A percentile compares a stretch with the other conserved stretches of the same genome.
Conservation (phyloP, 2,113 vertebrate genomes). For the Boulengerochromis microlepis region DNA sequence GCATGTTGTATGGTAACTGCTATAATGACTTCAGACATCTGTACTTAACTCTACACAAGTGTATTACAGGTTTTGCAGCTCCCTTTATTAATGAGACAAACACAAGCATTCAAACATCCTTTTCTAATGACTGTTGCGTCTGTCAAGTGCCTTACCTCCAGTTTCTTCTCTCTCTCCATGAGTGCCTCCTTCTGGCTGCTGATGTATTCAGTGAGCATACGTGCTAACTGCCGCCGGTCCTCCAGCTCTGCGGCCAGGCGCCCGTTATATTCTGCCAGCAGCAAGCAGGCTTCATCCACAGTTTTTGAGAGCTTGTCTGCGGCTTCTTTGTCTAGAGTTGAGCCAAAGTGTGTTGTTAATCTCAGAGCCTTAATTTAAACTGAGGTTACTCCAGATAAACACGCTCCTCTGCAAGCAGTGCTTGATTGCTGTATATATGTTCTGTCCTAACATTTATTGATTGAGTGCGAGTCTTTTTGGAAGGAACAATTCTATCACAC, state of each 20-base stretch:
- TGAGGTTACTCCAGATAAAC: neutral
- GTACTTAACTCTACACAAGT: neutral
- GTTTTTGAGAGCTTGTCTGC: conserved; percentile 95
- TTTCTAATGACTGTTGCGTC: neutral
- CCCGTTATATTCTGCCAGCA: conserved; percentile 96
- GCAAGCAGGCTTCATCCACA: conserved; percentile 93
- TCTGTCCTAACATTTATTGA: neutral
- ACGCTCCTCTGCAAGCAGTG: neutral
- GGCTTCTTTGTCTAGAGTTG: conserved; percentile 85
- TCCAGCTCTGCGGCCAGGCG: conserved; percentile 94
- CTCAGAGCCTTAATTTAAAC: neutral
- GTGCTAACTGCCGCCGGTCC: conserved; percentile 91
- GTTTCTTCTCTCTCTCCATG: conserved; percentile 90
- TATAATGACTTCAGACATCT: neutral
- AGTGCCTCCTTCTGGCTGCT: conserved; percentile 91
- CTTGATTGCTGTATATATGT: neutral
- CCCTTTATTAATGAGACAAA: neutral
- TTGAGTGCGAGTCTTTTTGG: accelerated
- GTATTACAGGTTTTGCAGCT: accelerated
- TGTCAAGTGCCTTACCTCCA: conserved; percentile 76
- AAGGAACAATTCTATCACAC: neutral
- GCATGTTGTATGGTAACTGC: neutral
- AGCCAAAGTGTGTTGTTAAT: neutral
- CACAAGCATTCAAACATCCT: neutral
- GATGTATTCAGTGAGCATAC: conserved; percentile 96